These are phyloP conservation scores for Tichodroma muraria DNA, from an alignment of 2,113 vertebrate genomes.

Conservation along the genomic window DNA sequence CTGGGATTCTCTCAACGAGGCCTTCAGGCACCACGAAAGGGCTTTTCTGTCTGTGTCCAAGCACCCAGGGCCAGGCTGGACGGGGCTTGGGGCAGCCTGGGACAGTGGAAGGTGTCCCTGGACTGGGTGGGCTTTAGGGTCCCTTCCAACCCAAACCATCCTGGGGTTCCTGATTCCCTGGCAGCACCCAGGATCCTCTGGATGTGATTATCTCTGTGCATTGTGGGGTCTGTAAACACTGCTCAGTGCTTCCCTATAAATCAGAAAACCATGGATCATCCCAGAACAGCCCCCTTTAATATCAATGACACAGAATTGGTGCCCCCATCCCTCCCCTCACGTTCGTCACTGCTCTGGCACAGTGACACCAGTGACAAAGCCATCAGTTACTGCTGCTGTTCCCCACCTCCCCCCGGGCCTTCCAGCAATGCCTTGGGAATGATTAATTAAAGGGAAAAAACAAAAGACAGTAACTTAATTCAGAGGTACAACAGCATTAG, in stretches of 20 bases:
- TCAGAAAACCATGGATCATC: not conserved
- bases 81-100: not conserved
- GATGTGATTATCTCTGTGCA: not conserved
- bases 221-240: not conserved
- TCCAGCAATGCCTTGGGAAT: not conserved
- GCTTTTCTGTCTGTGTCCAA: not conserved
- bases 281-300: not conserved
- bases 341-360: not conserved
- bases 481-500: not conserved
- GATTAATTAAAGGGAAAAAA: constrained; percentile 47
- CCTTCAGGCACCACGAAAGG: not conserved
- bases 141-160: not conserved
- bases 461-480: constrained; percentile 40
- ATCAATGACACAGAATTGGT: not conserved
- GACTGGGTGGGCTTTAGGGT: not conserved
- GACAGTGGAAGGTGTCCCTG: not conserved
- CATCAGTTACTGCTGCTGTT: not conserved
- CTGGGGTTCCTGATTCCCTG: not conserved
- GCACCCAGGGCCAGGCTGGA: not conserved
- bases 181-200: not conserved
- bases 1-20: not conserved
- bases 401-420: not conserved
- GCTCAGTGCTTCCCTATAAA: not conserved
- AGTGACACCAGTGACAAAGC: not conserved
- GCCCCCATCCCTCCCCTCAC: not conserved